Evolutionary conservation across 1,140 invertebrate species (phyloP).

Genomic region (Meloidogyne chitwoodi): DNA sequence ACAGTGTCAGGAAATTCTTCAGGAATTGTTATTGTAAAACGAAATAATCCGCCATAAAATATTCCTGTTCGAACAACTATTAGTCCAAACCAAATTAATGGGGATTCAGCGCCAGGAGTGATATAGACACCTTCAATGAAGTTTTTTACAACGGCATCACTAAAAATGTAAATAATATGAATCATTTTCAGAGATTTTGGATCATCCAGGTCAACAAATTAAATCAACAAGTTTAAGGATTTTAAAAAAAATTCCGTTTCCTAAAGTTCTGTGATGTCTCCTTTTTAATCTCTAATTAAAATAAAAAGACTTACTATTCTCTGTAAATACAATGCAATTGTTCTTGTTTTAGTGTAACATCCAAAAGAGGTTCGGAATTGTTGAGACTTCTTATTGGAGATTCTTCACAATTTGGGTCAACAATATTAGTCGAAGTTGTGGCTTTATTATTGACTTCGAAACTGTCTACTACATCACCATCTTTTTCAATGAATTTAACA

Average conservation of each 20-base stretch:
- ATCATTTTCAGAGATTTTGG: too few relatives aligned
- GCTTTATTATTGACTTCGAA: background rate
- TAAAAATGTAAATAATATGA: background rate
- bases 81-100: conserved; percentile 18
- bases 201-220: too few relatives aligned
- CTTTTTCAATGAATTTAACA: background rate
- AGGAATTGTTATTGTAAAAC: conserved; percentile 20
- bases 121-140: conserved; percentile 23
- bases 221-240: too few relatives aligned
- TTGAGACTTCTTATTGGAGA: background rate
- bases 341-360: conserved; percentile 1
- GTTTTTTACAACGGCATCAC: conserved; percentile 20
- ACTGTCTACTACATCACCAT: background rate
- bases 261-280: too few relatives aligned
- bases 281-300: too few relatives aligned
- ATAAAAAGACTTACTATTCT: conserved; percentile 2
- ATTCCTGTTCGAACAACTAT: conserved; percentile 21
- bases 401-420: background rate
- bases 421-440: background rate
- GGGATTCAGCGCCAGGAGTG: conserved; percentile 8
- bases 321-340: conserved; percentile 6
- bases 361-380: background rate
- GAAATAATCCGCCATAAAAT: conserved; percentile 22
- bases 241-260: too few relatives aligned
- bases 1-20: conserved; percentile 18